Percentiles rank a stretch among this genome's conserved stretches.
Conservation (phyloP, 2,113 vertebrate genomes). For the Mellivora capensis region DNA sequence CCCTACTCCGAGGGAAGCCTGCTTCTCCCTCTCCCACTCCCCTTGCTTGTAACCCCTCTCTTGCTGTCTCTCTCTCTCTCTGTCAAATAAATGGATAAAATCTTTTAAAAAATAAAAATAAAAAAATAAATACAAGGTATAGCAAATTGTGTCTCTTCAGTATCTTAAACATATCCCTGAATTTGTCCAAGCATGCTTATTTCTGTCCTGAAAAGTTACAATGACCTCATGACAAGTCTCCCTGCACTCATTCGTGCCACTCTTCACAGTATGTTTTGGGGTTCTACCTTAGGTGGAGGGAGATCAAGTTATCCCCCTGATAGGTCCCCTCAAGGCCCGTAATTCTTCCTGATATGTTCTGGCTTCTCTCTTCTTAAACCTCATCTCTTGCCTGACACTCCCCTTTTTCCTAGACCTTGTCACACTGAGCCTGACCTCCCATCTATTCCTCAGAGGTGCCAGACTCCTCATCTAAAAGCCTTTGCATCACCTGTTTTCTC, state of each 20-base stretch:
- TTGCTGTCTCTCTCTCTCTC: too few relatives aligned
- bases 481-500: neutral
- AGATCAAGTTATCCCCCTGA: neutral
- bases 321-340: neutral
- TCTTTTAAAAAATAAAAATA: too few relatives aligned
- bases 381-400: neutral
- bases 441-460: neutral
- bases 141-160: neutral
- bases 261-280: neutral
- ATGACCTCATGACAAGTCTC: neutral
- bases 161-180: neutral
- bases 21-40: too few relatives aligned
- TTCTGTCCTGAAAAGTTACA: neutral
- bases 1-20: too few relatives aligned
- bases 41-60: too few relatives aligned
- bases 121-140: neutral
- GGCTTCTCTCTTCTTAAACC: neutral
- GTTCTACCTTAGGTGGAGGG: neutral
- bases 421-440: neutral
- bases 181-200: neutral
- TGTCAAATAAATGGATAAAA: too few relatives aligned
- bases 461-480: neutral
- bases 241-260: neutral
- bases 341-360: neutral
- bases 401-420: neutral